phyloP scores from a whole-genome alignment of 2,888 invertebrate genomes.

The Drosophila mulleri region DNA sequence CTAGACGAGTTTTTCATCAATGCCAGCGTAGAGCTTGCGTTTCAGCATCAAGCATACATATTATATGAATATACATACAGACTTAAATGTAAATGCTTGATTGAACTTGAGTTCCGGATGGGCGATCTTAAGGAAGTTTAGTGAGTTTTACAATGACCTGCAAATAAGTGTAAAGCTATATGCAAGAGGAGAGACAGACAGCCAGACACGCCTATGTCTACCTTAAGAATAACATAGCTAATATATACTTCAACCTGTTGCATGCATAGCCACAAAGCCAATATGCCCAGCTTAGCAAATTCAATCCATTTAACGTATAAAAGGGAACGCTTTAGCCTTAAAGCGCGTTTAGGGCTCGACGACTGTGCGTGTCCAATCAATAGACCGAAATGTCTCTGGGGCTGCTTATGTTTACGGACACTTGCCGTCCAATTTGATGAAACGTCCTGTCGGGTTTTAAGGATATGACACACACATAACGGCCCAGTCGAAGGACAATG shows the following conservation, averaged over 20 bases:
- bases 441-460: slow-evolving; percentile 30
- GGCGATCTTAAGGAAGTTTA: background rate
- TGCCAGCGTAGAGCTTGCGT: background rate
- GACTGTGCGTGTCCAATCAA: slow-evolving; percentile 35
- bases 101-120: background rate
- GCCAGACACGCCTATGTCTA: background rate
- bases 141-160: too few species aligned
- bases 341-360: slow-evolving; percentile 9
- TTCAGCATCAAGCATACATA: background rate
- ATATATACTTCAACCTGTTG: background rate
- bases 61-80: background rate
- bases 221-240: background rate
- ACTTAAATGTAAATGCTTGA: background rate
- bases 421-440: slow-evolving; percentile 36
- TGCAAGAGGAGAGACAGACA: background rate
- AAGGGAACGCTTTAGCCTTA: background rate
- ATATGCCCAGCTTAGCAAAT: background rate
- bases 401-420: slow-evolving; percentile 51
- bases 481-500: slow-evolving; percentile 31
- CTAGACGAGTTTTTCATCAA: background rate
- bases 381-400: slow-evolving; percentile 21
- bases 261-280: background rate
- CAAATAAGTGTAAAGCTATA: too few species aligned
- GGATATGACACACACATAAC: slow-evolving; percentile 20
- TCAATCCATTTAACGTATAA: background rate